These are phyloP conservation scores for Xylophagus ater DNA, from an alignment of 2,888 invertebrate species.

Conservation along the genomic window DNA sequence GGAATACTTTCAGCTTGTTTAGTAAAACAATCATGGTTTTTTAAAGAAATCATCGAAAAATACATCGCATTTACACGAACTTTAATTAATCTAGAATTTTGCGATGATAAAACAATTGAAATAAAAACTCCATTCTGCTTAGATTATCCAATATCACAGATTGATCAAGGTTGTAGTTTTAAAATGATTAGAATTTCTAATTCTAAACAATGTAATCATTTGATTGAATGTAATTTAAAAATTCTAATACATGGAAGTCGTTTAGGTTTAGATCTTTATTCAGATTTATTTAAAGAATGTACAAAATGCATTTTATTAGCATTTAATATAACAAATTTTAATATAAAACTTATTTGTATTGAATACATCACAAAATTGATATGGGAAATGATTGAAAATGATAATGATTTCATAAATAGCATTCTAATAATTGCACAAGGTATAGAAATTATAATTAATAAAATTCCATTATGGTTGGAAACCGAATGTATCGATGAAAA, in stretches of 20 bases:
- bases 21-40: constrained; percentile 28
- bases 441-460: constrained; percentile 22
- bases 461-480: constrained; percentile 24
- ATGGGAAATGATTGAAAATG: constrained; percentile 14
- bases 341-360: constrained; percentile 26
- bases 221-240: constrained; percentile 22
- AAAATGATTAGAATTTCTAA: constrained; percentile 13
- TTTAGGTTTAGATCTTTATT: constrained; percentile 25
- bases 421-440: constrained; percentile 22
- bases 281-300: constrained; percentile 22
- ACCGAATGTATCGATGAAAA: constrained; percentile 19
- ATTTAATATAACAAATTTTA: constrained; percentile 24
- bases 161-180: constrained; percentile 23
- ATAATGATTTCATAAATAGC: constrained; percentile 15
- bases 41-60: constrained; percentile 22
- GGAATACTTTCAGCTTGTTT: constrained; percentile 30
- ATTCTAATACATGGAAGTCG: constrained; percentile 24
- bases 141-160: constrained; percentile 22
- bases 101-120: too few relatives aligned
- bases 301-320: constrained; percentile 22
- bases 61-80: constrained; percentile 21
- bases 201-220: neutral
- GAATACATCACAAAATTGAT: constrained; percentile 24
- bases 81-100: constrained; percentile 18
- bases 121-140: too few relatives aligned